Percentiles rank a stretch among this genome's conserved stretches.
Conservation (phyloP, 2,113 vertebrate species). For the Zosterops borbonicus region DNA sequence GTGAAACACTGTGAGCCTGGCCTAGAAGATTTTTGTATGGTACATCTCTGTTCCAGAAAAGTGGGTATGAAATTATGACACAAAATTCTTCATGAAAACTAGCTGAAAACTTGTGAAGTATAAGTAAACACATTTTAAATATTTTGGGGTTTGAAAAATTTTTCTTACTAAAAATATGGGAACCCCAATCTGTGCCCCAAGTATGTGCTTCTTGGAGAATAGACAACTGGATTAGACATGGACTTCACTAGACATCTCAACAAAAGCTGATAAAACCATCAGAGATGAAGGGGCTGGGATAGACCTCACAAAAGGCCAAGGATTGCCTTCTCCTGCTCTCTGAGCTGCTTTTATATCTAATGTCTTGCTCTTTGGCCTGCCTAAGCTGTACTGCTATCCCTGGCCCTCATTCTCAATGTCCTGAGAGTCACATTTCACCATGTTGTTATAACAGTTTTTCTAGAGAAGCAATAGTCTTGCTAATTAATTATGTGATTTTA, state of each 20-base stretch:
- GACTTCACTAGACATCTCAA: background rate
- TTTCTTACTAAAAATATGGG: background rate
- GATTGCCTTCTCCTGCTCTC: accelerated
- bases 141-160: background rate
- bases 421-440: background rate
- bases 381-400: background rate
- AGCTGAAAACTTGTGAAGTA: background rate
- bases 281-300: background rate
- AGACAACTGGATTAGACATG: background rate
- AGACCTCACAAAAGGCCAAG: background rate
- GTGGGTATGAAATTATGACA: background rate
- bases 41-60: background rate
- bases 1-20: background rate
- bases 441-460: background rate
- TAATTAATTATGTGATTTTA: background rate
- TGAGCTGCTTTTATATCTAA: background rate
- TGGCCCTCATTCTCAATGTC: background rate
- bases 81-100: background rate
- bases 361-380: background rate
- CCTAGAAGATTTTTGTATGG: background rate
- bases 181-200: background rate
- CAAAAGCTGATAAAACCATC: background rate
- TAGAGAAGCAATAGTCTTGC: background rate
- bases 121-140: background rate
- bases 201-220: accelerated